Conservation (phyloP, 1,140 invertebrate species). For the Trichogramma pretiosum region DNA sequence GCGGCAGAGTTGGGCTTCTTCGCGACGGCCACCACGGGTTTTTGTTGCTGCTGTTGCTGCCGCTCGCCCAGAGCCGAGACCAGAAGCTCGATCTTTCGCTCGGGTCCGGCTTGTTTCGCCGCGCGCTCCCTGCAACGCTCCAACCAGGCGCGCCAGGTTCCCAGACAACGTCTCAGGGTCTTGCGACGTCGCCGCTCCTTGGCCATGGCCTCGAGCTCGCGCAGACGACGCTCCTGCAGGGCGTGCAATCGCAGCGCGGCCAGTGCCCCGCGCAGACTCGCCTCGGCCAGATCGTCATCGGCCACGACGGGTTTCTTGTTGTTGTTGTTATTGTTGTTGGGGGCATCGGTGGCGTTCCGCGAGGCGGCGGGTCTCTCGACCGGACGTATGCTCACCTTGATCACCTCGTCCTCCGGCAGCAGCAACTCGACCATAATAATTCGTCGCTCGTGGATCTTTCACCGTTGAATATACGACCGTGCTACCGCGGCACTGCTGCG, state of each 20-base stretch:
- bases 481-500: too few relatives aligned
- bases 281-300: slow-evolving; percentile 2
- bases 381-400: slow-evolving; percentile 39
- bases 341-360: slow-evolving; percentile 20
- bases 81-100: slow-evolving; percentile 35
- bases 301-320: slow-evolving; percentile 25
- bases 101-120: slow-evolving; percentile 22
- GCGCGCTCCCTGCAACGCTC: slow-evolving; percentile 10
- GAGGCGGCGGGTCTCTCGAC: slow-evolving; percentile 35
- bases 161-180: slow-evolving; percentile 29
- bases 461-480: too few relatives aligned
- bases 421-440: neutral
- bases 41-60: slow-evolving; percentile 23
- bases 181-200: slow-evolving; percentile 6
- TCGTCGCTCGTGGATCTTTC: too few relatives aligned
- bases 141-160: slow-evolving; percentile 9
- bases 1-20: slow-evolving; percentile 11
- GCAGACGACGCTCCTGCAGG: neutral
- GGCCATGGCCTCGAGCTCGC: slow-evolving; percentile 6
- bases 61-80: slow-evolving; percentile 31
- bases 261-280: neutral
- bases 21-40: slow-evolving; percentile 4
- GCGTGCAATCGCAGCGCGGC: neutral
- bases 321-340: slow-evolving; percentile 25
- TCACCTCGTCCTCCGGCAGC: slow-evolving; percentile 14